Evolutionary conservation across 1,140 invertebrate species (phyloP).

Genomic region (Macrosteles quadrilineatus): DNA sequence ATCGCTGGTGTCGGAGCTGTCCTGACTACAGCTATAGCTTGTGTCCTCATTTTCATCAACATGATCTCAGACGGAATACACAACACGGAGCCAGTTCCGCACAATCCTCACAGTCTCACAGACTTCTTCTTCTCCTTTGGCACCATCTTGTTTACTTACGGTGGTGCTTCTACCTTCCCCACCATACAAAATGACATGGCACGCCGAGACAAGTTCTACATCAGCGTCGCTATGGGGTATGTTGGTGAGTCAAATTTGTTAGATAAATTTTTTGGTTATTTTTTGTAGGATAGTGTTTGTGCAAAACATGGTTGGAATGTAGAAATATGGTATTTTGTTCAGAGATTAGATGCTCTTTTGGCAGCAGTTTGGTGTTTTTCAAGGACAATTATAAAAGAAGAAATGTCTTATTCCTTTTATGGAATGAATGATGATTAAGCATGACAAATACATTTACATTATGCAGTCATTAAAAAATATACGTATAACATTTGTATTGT

Average conservation of each 20-base stretch:
- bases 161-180: constrained; percentile 67
- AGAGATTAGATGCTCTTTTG: too few relatives aligned
- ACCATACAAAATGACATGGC: constrained; percentile 71
- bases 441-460: too few relatives aligned
- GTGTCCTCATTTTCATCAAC: constrained; percentile 60
- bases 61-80: constrained; percentile 54
- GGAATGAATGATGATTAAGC: too few relatives aligned
- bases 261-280: too few relatives aligned
- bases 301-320: too few relatives aligned
- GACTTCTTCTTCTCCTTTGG: constrained; percentile 66
- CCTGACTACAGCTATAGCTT: constrained; percentile 57
- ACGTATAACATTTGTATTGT: too few relatives aligned
- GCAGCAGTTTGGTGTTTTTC: too few relatives aligned
- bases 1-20: constrained; percentile 58
- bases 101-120: constrained; percentile 43
- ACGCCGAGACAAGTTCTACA: constrained; percentile 57
- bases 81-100: constrained; percentile 46
- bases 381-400: too few relatives aligned
- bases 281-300: too few relatives aligned
- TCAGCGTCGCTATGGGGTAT: constrained; percentile 56
- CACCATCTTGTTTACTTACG: constrained; percentile 66
- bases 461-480: too few relatives aligned
- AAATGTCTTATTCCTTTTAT: too few relatives aligned
- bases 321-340: too few relatives aligned
- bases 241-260: constrained; percentile 47